A percentile compares a stretch with the other conserved stretches of the same genome.
Evolutionary conservation across 2,797 vertebrate genomes (phyloP).

Genomic region (Sardinella longiceps): DNA sequence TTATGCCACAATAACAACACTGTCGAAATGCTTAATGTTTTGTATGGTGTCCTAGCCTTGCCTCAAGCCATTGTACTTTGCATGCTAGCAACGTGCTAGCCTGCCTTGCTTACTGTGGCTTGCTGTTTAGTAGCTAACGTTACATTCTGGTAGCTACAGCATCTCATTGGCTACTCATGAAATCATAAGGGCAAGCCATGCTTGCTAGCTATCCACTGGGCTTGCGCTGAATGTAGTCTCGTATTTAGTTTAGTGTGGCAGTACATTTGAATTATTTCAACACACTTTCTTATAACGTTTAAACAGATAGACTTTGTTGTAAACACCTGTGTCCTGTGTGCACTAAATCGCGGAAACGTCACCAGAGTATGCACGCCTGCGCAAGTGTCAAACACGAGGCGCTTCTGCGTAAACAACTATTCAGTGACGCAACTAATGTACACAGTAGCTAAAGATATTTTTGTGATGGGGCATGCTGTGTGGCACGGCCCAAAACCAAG

Average conservation of each 20-base stretch:
- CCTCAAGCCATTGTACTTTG: neutral
- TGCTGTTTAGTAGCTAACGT: neutral
- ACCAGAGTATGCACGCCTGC: neutral
- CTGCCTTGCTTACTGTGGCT: neutral
- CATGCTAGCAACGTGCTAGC: slow-evolving; percentile 1
- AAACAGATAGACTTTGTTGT: too few species aligned
- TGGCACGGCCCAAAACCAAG: too few species aligned
- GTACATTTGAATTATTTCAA: neutral
- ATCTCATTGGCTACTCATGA: neutral
- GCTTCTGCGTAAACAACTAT: neutral
- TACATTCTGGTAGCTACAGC: neutral
- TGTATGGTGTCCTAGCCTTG: neutral
- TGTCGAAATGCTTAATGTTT: neutral
- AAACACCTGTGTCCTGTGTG: neutral
- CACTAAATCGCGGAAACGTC: slow-evolving; percentile 13
- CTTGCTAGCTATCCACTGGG: neutral
- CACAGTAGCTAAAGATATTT: neutral
- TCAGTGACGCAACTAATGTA: neutral
- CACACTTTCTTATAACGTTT: neutral
- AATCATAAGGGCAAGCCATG: neutral
- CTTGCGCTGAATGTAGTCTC: neutral
- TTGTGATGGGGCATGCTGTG: too few species aligned
- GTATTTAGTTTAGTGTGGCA: neutral
- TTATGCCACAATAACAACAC: neutral
- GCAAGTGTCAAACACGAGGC: slow-evolving; percentile 16